These are phyloP conservation scores for Motacilla tschutschensis DNA, from an alignment of 2,113 vertebrate genomes.

Conservation along the genomic window DNA sequence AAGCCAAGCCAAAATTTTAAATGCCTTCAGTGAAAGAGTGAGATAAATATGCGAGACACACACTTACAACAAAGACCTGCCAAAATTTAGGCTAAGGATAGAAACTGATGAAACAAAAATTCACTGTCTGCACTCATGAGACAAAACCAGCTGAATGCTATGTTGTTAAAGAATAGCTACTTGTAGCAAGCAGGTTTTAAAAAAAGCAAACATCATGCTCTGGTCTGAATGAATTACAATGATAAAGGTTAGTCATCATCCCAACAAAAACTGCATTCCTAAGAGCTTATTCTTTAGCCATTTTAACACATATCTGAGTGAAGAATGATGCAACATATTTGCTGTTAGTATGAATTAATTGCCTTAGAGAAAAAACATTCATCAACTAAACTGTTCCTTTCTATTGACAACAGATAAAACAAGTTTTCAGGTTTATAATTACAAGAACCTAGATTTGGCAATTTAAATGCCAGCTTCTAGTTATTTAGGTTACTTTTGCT, in stretches of 20 bases:
- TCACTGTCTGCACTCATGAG: conserved; percentile 13
- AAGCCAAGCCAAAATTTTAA: conserved; percentile 51
- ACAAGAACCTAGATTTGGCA: not conserved
- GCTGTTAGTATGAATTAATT: conserved; percentile 2
- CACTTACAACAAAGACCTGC: conserved; percentile 38
- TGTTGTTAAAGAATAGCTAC: conserved; percentile 4
- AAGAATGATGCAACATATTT: not conserved
- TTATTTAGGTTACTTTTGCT: not conserved
- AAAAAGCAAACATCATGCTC: not conserved
- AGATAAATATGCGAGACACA: conserved; percentile 2
- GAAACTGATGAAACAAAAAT: conserved; percentile 21
- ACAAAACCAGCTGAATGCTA: conserved; percentile 13
- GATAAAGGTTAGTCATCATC: not conserved
- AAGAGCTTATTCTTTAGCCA: not conserved
- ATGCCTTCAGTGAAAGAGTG: conserved; percentile 48
- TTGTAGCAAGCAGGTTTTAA: not conserved
- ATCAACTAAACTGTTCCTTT: not conserved
- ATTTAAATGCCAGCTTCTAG: not conserved
- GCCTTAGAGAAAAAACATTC: not conserved
- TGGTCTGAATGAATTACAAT: not conserved
- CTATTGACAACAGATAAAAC: not conserved
- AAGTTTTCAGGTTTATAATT: not conserved
- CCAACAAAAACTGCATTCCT: not conserved
- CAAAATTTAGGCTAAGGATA: conserved; percentile 20
- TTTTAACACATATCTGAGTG: not conserved